Base-by-base conservation (phyloP, 2,113 vertebrate genomes). In the Tautogolabrus adspersus region DNA sequence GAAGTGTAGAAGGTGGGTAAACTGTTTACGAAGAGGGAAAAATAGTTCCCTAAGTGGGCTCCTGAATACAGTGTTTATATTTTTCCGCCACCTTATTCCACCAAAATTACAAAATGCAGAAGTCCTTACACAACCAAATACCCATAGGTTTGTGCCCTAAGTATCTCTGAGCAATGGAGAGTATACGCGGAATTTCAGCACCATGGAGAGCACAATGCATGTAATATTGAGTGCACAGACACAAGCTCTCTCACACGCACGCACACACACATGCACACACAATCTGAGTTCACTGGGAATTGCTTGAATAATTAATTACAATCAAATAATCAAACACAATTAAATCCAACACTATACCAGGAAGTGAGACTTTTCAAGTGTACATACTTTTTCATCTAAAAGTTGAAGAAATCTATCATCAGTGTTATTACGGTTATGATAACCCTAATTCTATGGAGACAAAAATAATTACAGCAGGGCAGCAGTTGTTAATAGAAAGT, bases 201-300 rank as follows among this genome's bases (percentile, higher is more conserved):
- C 87, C 88, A 86, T 63, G 86, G 83, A 89, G 1, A 89, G 74
- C 69, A 19, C 21, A 69, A n/a, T 26, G 13, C 49, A 44, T 23
- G 52, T 56, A 3, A 40, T 22, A 66, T 6, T 5, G 26, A 52
- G 12, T 34, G 15, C 44, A 46, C 15, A 15, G 3, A 19, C 47
- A 49, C 47, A 49, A 16, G 18, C 47, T 18, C 47, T 1, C n/a
- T n/a, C n/a, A n/a, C 21, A 6, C 30, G 10, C 49, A 34, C 44
- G 46, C 5, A 51, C 68, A 57, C 34, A 59, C 5, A 63, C 54
- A 70, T 38, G 42, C 12, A 61, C 19, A 56, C 16, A 73, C 55
- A 37, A 38, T 1, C n/a, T n/a, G n/a, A n/a, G n/a, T n/a, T n/a
- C n/a, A n/a, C 44, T 38, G 65, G 34, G 0, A 34, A 0, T 16